phyloP scores from a whole-genome alignment of 2,797 vertebrate species.

The Siniperca scherzeri region DNA sequence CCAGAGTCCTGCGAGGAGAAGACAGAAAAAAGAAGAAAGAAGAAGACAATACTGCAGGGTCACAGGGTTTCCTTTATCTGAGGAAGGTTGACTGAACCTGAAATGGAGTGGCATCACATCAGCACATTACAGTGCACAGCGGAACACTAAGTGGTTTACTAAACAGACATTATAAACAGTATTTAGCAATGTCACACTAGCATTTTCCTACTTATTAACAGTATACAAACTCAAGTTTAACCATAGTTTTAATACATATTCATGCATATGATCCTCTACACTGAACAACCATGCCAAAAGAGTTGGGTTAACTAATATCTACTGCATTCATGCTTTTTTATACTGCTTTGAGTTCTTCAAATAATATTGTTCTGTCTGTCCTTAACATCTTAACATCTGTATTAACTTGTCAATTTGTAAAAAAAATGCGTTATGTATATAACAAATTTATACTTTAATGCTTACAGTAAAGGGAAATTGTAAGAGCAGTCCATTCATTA shows the following conservation, averaged over 20 bases:
- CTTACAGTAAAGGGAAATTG: slow-evolving; percentile 10
- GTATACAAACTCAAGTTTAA: background rate
- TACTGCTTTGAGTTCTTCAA: background rate
- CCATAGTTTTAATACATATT: background rate
- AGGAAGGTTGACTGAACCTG: slow-evolving; percentile 15
- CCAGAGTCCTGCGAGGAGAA: slow-evolving; percentile 87
- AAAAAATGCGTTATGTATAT: background rate
- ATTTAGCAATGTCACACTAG: slow-evolving; percentile 17
- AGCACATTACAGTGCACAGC: slow-evolving; percentile 16
- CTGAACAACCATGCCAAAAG: slow-evolving; percentile 1
- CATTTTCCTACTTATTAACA: slow-evolving; percentile 8
- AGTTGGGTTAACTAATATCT: background rate
- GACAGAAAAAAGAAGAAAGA: slow-evolving; percentile 61
- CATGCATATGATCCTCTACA: background rate
- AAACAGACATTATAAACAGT: slow-evolving; percentile 17
- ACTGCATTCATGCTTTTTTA: background rate
- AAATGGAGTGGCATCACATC: slow-evolving; percentile 18
- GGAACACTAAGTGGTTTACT: slow-evolving; percentile 23
- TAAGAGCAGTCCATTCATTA: slow-evolving; percentile 4
- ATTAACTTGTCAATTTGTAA: background rate
- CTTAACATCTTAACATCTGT: background rate
- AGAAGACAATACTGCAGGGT: slow-evolving; percentile 41
- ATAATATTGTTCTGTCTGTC: background rate
- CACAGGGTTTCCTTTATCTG: slow-evolving; percentile 25
- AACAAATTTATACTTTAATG: slow-evolving; percentile 12